Base-by-base conservation (phyloP, 2,888 invertebrate species). In the Macrosoma leucophasiata region DNA sequence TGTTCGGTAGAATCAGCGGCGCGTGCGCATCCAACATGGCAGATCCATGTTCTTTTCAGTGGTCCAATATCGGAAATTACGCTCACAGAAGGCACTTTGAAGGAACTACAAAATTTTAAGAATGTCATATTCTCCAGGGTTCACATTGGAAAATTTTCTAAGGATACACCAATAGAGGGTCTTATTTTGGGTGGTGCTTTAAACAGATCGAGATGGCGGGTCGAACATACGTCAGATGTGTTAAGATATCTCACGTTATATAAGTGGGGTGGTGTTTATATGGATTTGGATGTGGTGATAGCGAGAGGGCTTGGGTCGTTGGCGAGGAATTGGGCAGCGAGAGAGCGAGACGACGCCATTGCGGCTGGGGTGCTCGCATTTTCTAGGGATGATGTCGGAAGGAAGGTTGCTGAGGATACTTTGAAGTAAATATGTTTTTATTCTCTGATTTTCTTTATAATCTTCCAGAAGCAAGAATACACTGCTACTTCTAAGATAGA, bases 181-280 rank as follows among this genome's bases (percentile, higher is more conserved):
- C 78, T 89, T 70, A 86, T 87, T 33, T 54, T 51, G 0, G 69
- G 66, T 3, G 84, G 85, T 1, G 60, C 68, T 0, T 59, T 90
- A 4, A 81, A 78, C 27, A 61, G 58, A 1, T 89, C 88, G 14
- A 48, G 55, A 2, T 90, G 88, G 81, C 84, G 87, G 0, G 70
- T 74, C 22, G 86, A 86, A 14, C 89, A 91, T 51, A 86, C 89
- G 24, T 89, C 89, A 26, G 91, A 91, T 53, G 74, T 90, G 2
- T 67, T 91, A 8, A 71, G 91, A 44, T 90, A 87, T 52, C 54
- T 90, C 26, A 88, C 90, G 0, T 67, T 94, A 3, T 92, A 89
- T 85, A 92, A 90, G 56, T 93, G 86, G 62, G 91, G 92, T 7
- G 94, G 94, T 0, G 88, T 92, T 29, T 93, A 92, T 58, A 63